These are phyloP conservation scores for Trichonephila clavipes DNA, from an alignment of 1,140 invertebrate genomes.

Conservation along the genomic window DNA sequence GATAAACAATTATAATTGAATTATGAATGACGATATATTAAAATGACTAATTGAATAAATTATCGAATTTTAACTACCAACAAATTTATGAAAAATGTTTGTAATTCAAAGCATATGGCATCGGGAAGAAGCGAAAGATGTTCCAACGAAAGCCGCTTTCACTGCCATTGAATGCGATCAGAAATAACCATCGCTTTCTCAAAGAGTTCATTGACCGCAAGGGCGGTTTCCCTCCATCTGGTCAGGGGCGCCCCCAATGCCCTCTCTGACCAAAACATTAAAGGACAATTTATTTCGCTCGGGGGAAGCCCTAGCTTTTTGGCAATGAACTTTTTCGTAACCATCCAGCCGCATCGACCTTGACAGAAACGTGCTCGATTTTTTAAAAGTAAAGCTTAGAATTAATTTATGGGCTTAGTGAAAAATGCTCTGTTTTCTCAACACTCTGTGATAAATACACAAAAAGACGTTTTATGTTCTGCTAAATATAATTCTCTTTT, in stretches of 20 bases:
- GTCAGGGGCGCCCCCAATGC: background rate
- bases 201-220: background rate
- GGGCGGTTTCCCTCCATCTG: background rate
- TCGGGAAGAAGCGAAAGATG: background rate
- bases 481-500: too few species aligned
- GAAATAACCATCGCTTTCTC: background rate
- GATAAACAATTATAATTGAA: background rate
- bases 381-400: background rate
- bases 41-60: too few species aligned
- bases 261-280: background rate
- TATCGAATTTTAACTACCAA: too few species aligned
- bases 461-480: too few species aligned
- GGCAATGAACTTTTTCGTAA: slow-evolving; percentile 1
- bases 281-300: background rate
- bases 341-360: background rate
- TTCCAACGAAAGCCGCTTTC: background rate
- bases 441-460: too few species aligned
- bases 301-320: background rate
- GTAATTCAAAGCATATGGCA: background rate
- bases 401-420: background rate
- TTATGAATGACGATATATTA: too few species aligned
- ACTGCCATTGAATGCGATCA: background rate
- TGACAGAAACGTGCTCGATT: background rate
- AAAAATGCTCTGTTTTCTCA: too few species aligned
- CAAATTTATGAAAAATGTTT: too few species aligned